These are phyloP conservation scores for Platynereis dumerilii DNA, from an alignment of 2,888 invertebrate genomes.

Conservation along the genomic window DNA sequence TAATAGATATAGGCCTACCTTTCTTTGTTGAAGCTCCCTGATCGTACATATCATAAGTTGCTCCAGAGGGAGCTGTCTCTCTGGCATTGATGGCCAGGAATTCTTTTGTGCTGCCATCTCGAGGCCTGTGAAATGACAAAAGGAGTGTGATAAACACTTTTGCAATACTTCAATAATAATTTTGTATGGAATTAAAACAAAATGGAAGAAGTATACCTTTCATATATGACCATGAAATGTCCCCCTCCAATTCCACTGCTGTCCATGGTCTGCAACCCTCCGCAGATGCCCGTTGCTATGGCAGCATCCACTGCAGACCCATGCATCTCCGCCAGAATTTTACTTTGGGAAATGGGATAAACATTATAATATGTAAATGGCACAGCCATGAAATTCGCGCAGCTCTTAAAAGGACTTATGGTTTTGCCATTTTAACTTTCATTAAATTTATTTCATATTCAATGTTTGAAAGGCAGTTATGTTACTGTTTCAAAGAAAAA, in stretches of 20 bases:
- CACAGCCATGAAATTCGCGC: too few relatives aligned
- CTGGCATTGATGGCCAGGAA: not conserved
- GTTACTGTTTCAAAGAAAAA: too few relatives aligned
- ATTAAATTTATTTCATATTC: too few relatives aligned
- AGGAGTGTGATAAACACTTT: not conserved
- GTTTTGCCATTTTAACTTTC: too few relatives aligned
- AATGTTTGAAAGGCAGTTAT: too few relatives aligned
- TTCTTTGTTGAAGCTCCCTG: too few relatives aligned
- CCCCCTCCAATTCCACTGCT: constrained; percentile 36
- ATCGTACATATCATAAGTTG: not conserved
- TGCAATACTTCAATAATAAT: not conserved
- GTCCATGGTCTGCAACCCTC: constrained; percentile 29
- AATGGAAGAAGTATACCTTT: constrained; percentile 25
- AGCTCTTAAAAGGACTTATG: too few relatives aligned
- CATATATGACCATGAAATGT: constrained; percentile 31
- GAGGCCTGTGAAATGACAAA: constrained; percentile 1
- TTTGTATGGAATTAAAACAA: not conserved
- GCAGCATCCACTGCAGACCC: constrained; percentile 36
- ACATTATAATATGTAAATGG: too few relatives aligned
- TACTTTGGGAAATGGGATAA: too few relatives aligned
- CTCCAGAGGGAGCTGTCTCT: not conserved
- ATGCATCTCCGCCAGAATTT: constrained; percentile 25
- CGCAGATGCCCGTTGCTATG: constrained; percentile 28
- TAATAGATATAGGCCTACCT: too few relatives aligned
- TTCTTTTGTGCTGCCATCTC: not conserved